phyloP scores from a whole-genome alignment of 1,140 invertebrate genomes.

The Penaeus indicus region DNA sequence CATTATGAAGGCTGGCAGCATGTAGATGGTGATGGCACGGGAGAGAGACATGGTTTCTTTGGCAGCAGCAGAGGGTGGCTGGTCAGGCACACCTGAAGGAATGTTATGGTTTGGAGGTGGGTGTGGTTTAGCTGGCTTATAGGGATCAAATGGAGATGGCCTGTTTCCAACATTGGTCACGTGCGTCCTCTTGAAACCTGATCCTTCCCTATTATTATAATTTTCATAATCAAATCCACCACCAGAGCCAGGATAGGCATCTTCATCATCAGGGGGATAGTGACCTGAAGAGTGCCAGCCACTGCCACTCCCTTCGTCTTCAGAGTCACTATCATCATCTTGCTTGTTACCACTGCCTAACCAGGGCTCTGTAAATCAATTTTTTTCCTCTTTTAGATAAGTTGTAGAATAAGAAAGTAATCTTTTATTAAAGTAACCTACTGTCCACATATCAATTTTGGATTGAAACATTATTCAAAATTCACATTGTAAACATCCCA shows the following conservation, averaged over 20 bases:
- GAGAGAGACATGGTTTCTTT: slow-evolving; percentile 59
- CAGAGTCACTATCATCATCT: slow-evolving; percentile 39
- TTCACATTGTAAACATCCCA: neutral
- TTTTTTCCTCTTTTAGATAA: neutral
- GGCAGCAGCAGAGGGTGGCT: slow-evolving; percentile 51
- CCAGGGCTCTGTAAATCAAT: slow-evolving; percentile 48
- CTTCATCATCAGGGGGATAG: slow-evolving; percentile 61
- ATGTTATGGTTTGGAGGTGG: slow-evolving; percentile 20
- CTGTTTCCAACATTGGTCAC: neutral
- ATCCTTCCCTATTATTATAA: slow-evolving; percentile 24
- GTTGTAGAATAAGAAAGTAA: too few relatives aligned
- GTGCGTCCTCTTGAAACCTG: slow-evolving; percentile 19
- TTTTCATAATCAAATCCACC: slow-evolving; percentile 17
- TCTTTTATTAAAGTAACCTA: too few relatives aligned
- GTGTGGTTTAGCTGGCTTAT: neutral
- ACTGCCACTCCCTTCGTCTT: slow-evolving; percentile 60
- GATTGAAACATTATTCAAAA: neutral
- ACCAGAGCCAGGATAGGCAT: slow-evolving; percentile 58
- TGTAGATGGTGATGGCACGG: slow-evolving; percentile 59
- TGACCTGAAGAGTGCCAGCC: slow-evolving; percentile 44
- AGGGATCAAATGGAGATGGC: neutral
- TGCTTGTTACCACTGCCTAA: slow-evolving; percentile 31
- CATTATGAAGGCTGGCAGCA: slow-evolving; percentile 60
- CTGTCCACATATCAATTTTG: too few relatives aligned
- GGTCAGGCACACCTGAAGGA: slow-evolving; percentile 34